phyloP scores from a whole-genome alignment of 2,797 vertebrate genomes.

The Cynopterus sphinx region DNA sequence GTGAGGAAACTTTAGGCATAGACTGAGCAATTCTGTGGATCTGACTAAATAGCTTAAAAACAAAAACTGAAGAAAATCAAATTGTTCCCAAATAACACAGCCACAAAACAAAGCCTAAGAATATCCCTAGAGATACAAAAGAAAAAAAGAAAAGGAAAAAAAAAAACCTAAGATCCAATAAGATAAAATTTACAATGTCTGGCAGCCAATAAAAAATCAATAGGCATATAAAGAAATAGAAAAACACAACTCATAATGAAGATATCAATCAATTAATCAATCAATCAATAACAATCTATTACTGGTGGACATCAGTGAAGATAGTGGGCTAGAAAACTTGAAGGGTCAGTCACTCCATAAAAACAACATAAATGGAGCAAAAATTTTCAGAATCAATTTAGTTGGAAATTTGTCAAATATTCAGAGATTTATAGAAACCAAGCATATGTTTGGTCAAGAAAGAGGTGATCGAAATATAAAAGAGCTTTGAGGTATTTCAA shows the following conservation, averaged over 20 bases:
- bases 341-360: background rate
- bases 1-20: background rate
- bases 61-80: background rate
- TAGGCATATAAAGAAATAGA: background rate
- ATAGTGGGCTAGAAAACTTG: background rate
- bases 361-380: background rate
- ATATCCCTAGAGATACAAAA: background rate
- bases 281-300: background rate
- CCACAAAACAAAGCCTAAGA: background rate
- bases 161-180: background rate
- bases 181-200: constrained; percentile 10
- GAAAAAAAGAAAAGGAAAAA: no score
- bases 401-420: background rate
- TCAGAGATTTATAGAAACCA: background rate
- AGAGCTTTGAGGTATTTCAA: background rate
- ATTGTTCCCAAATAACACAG: background rate
- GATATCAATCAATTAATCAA: background rate
- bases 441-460: background rate
- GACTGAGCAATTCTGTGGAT: background rate
- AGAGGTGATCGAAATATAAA: background rate
- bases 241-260: background rate
- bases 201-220: background rate
- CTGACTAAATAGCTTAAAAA: background rate
- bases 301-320: background rate
- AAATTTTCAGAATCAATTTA: background rate